Conservation (phyloP, 2,113 vertebrate species). For the Amblyornis subalaris region DNA sequence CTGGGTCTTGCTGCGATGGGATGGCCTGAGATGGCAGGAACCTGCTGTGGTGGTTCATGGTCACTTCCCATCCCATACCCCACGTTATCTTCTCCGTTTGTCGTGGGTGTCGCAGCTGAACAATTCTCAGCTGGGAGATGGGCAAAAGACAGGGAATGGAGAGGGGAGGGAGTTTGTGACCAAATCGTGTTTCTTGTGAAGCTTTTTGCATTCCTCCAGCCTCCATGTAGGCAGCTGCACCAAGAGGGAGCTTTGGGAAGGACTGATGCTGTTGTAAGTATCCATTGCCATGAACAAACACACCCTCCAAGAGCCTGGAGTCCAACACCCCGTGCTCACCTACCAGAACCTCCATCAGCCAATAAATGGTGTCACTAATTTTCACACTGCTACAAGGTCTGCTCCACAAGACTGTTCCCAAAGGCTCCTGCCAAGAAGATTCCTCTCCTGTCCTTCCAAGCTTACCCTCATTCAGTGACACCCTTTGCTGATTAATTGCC, state of each 20-base stretch:
- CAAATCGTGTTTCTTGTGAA: not conserved
- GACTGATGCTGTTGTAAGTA: not conserved
- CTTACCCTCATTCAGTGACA: not conserved
- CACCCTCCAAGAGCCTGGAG: not conserved
- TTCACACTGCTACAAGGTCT: not conserved
- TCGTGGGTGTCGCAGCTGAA: not conserved
- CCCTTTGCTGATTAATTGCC: not conserved
- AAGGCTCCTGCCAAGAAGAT: not conserved
- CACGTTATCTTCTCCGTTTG: not conserved
- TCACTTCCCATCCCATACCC: not conserved
- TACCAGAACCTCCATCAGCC: not conserved
- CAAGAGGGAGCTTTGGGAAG: not conserved
- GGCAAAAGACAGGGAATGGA: not conserved
- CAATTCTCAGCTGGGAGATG: not conserved
- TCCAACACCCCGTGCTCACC: not conserved
- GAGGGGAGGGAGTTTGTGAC: not conserved
- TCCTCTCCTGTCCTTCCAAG: not conserved
- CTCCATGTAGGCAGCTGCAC: not conserved
- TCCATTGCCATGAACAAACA: not conserved
- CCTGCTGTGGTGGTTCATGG: not conserved
- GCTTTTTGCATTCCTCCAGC: not conserved
- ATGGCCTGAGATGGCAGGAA: not conserved
- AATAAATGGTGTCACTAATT: not conserved
- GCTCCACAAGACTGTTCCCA: not conserved
- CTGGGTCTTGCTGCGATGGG: rapidly evolving